Base-by-base conservation (phyloP, 2,113 vertebrate genomes). In the Piaya cayana region DNA sequence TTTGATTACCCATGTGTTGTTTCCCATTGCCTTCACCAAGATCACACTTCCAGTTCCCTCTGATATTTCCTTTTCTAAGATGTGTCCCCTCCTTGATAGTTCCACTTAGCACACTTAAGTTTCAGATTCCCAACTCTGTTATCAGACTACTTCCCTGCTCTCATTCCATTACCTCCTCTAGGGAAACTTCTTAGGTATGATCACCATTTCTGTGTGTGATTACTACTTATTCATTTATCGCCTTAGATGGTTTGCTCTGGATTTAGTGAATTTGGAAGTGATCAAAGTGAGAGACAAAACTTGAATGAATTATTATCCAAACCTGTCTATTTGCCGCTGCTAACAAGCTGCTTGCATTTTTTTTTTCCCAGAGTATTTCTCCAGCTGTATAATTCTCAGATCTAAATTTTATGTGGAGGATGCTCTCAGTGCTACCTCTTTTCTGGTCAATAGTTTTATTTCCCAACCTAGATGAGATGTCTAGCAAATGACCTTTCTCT, bases 401-500 rank as follows among this genome's bases (percentile, higher is more conserved):
- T 67, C 29, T 70, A 58, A 79, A 70, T 80, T 79, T 70, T 45
- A 49, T 70, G 32, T 59, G 21, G 17, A 74, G 25, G 23, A 42
- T 90, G 34, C 36, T 91, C 30, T 81, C 25, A 39, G 30, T 75
- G 43, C 42, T 34, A 80, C 34, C 21, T 21, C 74, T 91, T 74
- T n/a, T 92, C 60, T 72, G 64, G 47, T 65, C 75, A 91, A 12
- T 78, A 70, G 22, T 52, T 94, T 83, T 71, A 42, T 90, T 92
- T 92, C 34, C 50, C 43, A 59, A 64, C 15, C 52, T 34, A 85
- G 59, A 75, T 78, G n/a, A 16, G 36, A 63, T 88, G 43, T 56
- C 72, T 94, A 52, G 56, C 22, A 94, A 92, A 86, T 90, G 45
- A 74, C 68, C 60, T 95, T 96, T 62, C 64, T 43, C 49, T 75